Conservation (phyloP, 2,888 invertebrate genomes). For the Taenaris catops region DNA sequence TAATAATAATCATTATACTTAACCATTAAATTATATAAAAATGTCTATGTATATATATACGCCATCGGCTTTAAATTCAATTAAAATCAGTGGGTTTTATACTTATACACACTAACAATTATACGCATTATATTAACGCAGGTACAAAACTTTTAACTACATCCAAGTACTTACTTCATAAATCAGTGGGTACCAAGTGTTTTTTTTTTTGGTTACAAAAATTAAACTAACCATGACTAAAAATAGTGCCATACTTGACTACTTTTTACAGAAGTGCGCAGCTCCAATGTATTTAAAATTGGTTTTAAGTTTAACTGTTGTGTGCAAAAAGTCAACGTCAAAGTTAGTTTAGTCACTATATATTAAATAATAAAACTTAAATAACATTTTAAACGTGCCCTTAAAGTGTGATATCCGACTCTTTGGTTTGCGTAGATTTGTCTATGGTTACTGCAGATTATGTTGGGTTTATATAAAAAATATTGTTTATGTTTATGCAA, state of each 20-base stretch:
- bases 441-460: neutral
- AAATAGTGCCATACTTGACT: no score
- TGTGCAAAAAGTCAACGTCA: slow-evolving; percentile 9
- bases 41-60: neutral
- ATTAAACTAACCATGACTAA: no score
- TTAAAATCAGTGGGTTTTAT: slow-evolving; percentile 5
- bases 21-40: neutral
- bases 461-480: no score
- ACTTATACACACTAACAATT: slow-evolving; percentile 16
- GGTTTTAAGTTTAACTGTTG: no score
- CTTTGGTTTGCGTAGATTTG: slow-evolving; percentile 16
- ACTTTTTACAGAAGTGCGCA: no score
- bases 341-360: no score
- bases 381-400: slow-evolving; percentile 14
- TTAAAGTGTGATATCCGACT: slow-evolving; percentile 12
- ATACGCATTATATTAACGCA: slow-evolving; percentile 37
- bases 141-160: slow-evolving; percentile 43
- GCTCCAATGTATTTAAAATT: no score
- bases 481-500: no score
- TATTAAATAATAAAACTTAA: no score
- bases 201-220: no score
- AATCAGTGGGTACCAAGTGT: neutral
- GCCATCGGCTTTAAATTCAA: neutral
- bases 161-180: slow-evolving; percentile 2
- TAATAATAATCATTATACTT: neutral